Conservation (phyloP, 2,797 vertebrate genomes). For the Poeciliopsis gracilis region DNA sequence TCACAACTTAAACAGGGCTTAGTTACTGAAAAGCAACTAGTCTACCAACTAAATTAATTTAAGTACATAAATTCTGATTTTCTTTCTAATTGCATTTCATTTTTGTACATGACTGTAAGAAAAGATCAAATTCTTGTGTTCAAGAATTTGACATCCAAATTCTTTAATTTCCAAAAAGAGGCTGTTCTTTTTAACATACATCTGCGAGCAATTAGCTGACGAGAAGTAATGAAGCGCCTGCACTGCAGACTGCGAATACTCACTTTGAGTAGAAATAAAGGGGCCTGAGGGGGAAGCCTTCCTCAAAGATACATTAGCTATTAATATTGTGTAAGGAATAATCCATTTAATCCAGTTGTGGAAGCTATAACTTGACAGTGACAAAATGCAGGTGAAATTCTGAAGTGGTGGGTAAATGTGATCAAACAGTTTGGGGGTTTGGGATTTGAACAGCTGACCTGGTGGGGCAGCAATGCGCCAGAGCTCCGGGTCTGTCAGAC, state of each 20-base stretch:
- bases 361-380: background rate
- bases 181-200: background rate
- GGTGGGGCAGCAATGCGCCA: background rate
- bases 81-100: background rate
- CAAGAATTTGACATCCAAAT: background rate
- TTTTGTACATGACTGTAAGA: background rate
- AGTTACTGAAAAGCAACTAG: conserved; percentile 2
- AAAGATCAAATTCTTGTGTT: background rate
- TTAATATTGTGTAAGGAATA: background rate
- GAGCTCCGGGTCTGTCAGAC: background rate
- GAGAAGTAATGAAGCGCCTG: background rate
- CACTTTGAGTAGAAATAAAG: background rate
- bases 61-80: background rate
- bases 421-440: background rate
- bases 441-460: background rate
- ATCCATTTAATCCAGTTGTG: background rate
- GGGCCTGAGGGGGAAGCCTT: background rate
- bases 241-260: background rate
- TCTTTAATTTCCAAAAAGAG: background rate
- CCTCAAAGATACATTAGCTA: background rate
- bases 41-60: conserved; percentile 7
- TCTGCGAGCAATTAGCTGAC: background rate
- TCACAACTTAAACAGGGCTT: conserved; percentile 1
- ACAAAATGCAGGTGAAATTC: background rate
- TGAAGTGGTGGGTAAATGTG: background rate